Percentiles rank a stretch among this genome's conserved stretches.
Evolutionary conservation across 2,113 vertebrate species (phyloP).

Genomic region (Epinephelus moara): DNA sequence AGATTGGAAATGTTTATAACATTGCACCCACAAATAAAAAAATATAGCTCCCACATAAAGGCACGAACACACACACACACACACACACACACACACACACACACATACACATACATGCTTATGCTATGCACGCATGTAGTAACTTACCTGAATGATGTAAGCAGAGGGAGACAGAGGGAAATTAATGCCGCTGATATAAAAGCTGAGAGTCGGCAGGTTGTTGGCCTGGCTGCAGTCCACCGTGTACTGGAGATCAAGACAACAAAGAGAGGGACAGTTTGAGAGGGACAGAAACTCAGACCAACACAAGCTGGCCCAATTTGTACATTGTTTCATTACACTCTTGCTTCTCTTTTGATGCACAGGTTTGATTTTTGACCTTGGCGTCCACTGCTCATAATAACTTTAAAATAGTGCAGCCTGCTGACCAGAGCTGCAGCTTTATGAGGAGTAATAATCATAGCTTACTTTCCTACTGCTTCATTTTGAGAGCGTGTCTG

Average conservation of each 20-base stretch:
- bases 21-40: neutral
- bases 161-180: conserved; percentile 76
- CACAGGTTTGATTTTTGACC: neutral
- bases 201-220: conserved; percentile 78
- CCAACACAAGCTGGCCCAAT: neutral
- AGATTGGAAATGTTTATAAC: neutral
- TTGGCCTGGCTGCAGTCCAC: conserved; percentile 69
- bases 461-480: neutral
- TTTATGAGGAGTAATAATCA: neutral
- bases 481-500: neutral
- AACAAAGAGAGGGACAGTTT: neutral
- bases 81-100: neutral
- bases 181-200: conserved; percentile 65
- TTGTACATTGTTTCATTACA: neutral
- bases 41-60: neutral
- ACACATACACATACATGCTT: too few species aligned
- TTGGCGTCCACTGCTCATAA: neutral
- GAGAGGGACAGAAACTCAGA: neutral
- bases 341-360: neutral
- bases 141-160: conserved; percentile 68
- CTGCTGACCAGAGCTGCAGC: neutral
- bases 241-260: conserved; percentile 64
- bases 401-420: neutral
- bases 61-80: neutral
- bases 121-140: neutral